Percentiles rank a stretch among this genome's conserved stretches.
Evolutionary conservation across 2,888 invertebrate species (phyloP).

Genomic region (Crematogaster levior): DNA sequence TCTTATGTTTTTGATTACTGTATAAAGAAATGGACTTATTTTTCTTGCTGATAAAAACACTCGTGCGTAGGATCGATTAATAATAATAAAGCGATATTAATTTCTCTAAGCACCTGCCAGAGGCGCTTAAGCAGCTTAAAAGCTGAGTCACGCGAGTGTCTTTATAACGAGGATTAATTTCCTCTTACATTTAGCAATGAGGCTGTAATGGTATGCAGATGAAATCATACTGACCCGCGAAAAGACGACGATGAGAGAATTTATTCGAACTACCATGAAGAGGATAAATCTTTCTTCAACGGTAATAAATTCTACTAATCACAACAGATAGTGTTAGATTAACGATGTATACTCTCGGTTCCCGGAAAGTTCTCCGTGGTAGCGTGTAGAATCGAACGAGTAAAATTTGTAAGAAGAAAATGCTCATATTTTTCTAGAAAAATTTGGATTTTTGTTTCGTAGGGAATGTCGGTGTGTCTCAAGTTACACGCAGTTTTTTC

Average conservation of each 20-base stretch:
- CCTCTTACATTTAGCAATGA: constrained; percentile 45
- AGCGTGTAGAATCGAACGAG: background rate
- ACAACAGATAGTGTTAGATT: constrained; percentile 53
- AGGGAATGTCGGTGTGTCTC: background rate
- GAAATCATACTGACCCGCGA: constrained; percentile 48
- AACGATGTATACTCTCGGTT: constrained; percentile 50
- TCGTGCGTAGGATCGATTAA: constrained; percentile 38
- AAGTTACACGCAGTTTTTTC: background rate
- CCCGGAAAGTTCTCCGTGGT: background rate
- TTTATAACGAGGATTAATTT: constrained; percentile 67
- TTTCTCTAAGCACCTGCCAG: constrained; percentile 45
- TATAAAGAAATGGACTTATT: background rate
- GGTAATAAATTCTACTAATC: constrained; percentile 56
- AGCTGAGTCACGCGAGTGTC: constrained; percentile 45
- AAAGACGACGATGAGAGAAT: constrained; percentile 61
- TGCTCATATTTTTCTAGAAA: background rate
- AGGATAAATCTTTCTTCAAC: constrained; percentile 59
- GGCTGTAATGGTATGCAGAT: constrained; percentile 43
- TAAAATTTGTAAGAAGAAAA: background rate
- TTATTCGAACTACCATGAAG: constrained; percentile 47
- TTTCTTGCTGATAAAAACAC: background rate
- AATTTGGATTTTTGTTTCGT: background rate
- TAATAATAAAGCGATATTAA: constrained; percentile 59
- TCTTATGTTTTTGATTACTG: background rate
- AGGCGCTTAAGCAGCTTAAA: constrained; percentile 54